Conservation (phyloP, 2,113 vertebrate genomes). For the Indicator indicator region DNA sequence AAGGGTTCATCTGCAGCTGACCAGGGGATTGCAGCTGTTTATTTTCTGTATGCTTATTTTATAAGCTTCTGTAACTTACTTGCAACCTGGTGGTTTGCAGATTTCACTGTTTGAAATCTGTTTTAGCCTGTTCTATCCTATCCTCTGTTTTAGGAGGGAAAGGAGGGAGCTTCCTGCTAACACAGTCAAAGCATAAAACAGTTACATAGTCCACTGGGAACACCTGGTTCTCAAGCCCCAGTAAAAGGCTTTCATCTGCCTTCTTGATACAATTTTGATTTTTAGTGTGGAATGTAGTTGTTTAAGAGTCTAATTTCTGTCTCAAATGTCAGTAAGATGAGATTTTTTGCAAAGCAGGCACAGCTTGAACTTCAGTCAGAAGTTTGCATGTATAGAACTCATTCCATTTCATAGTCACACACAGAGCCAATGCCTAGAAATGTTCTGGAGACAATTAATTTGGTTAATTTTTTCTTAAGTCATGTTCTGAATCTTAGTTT, state of each 20-base stretch:
- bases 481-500: too few relatives aligned
- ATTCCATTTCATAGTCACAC: too few relatives aligned
- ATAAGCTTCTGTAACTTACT: neutral
- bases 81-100: neutral
- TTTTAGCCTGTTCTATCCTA: neutral
- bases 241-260: neutral
- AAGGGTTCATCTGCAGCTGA: neutral
- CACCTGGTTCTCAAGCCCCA: neutral
- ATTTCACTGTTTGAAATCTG: neutral
- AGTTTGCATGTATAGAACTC: too few relatives aligned
- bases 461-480: too few relatives aligned
- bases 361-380: too few relatives aligned
- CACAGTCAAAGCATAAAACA: neutral
- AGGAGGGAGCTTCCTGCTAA: neutral
- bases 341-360: neutral
- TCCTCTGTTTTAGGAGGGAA: neutral
- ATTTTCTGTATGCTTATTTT: neutral
- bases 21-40: neutral
- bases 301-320: neutral
- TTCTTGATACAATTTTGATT: neutral
- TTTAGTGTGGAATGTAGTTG: neutral
- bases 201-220: neutral
- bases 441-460: too few relatives aligned
- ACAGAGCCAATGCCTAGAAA: too few relatives aligned
- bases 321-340: neutral